Conservation (phyloP, 2,113 vertebrate genomes). For the Halcyon senegalensis region DNA sequence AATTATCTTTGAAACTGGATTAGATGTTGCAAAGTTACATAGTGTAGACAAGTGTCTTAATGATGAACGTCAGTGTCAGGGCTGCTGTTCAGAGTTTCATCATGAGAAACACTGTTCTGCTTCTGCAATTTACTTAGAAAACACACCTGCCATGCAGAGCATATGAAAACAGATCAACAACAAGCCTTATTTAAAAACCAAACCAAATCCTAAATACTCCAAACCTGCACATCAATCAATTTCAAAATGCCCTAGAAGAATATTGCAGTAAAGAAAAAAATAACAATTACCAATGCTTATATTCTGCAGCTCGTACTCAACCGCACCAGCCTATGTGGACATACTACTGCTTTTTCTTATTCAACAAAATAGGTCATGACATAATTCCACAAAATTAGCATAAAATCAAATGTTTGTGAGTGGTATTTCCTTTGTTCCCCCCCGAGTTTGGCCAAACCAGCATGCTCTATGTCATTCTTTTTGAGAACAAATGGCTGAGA, state of each 20-base stretch:
- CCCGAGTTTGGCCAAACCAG: background rate
- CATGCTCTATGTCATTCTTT: background rate
- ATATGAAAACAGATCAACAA: background rate
- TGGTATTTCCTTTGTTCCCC: background rate
- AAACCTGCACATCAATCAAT: background rate
- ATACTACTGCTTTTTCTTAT: background rate
- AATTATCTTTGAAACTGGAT: conserved; percentile 60
- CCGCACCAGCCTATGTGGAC: background rate
- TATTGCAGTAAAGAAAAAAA: background rate
- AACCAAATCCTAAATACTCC: background rate
- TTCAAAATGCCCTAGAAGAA: background rate
- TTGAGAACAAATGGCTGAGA: conserved; percentile 2
- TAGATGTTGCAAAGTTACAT: conserved; percentile 45
- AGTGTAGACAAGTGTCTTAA: conserved; percentile 24
- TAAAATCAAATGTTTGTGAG: background rate
- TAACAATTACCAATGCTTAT: background rate
- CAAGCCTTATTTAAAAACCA: background rate
- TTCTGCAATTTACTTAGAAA: conserved; percentile 29
- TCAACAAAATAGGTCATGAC: background rate
- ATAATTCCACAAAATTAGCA: conserved; percentile 3
- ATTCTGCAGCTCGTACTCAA: background rate
- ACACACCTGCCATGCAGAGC: background rate
- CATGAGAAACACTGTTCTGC: conserved; percentile 9
- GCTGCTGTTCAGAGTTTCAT: conserved; percentile 11
- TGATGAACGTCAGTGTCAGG: background rate